phyloP scores from a whole-genome alignment of 2,888 invertebrate genomes.

The Kryphioiulus occultus region DNA sequence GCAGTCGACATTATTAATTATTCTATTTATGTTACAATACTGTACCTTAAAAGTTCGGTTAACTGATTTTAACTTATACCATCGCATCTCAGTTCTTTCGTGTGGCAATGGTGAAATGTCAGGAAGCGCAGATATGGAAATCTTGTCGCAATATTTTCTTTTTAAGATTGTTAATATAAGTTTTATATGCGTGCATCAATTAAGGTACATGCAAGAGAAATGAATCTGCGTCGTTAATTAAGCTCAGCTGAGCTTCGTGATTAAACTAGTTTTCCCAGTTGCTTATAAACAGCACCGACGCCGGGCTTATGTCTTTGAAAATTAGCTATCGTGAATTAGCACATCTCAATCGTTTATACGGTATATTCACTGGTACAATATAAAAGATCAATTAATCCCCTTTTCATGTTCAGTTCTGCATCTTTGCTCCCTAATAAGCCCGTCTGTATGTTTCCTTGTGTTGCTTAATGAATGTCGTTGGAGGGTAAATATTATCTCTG shows the following conservation, averaged over 20 bases:
- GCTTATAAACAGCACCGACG: not conserved
- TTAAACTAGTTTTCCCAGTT: not conserved
- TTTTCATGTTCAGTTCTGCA: not conserved
- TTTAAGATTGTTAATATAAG: not conserved
- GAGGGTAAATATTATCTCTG: slow-evolving; percentile 30
- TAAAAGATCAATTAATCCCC: slow-evolving; percentile 34
- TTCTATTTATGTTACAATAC: too few relatives aligned
- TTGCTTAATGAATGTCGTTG: not conserved
- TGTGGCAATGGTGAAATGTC: not conserved
- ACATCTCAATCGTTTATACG: not conserved
- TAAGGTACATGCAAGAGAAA: not conserved
- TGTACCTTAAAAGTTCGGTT: too few relatives aligned
- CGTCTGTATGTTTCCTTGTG: not conserved
- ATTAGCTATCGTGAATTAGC: slow-evolving; percentile 29
- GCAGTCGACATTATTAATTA: too few relatives aligned
- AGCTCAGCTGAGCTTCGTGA: not conserved
- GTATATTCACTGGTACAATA: not conserved
- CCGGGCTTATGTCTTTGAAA: not conserved
- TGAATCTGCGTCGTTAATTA: not conserved
- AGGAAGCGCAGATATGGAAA: not conserved
- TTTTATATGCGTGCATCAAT: not conserved
- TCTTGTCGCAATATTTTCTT: not conserved
- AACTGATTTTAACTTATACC: too few relatives aligned
- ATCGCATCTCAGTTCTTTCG: too few relatives aligned
- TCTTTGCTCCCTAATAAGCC: slow-evolving; percentile 24